Evolutionary conservation across 2,113 vertebrate genomes (phyloP), one percentile per base, ranked within the genome.

Genomic region (Synchiropus splendidus): DNA sequence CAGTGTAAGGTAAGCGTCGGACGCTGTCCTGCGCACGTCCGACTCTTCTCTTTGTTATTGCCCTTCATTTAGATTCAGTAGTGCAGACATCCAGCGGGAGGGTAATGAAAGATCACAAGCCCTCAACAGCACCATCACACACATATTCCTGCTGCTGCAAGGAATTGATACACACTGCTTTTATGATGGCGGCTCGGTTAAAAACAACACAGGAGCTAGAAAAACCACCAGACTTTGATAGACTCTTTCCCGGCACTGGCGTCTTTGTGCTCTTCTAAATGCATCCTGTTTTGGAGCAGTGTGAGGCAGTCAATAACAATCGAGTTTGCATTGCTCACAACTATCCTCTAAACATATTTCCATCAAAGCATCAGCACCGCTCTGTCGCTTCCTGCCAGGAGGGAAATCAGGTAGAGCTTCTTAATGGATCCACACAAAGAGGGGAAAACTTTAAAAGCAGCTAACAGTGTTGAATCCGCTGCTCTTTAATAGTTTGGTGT

Each of bases 371-470:
- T 57, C 52, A 72, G 69, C 54, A 67, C 54, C 43, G 32, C 41
- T 52, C 36, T 52, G 35, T 49, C 51, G 42, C 51, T 64, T 73
- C 61, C 64, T 67, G 57, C 54, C 51, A 61, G 54, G 42, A 67
- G 46, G 45, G 48, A 51, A 64, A 64, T 59, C 58, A 63, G 63
- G 54, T 64, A 66, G 71, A 67, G 58, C 70, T 72, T 52, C 61
- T 55, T 50, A 54, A 40, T 4, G 4, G 62, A 38, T 72, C 66
- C 36, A 79, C 74, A 70, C 6, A 5, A 27, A 27, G 33, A 12
- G 51, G 35, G 12, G 2, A 39, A 4, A 40, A 39, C 10, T 36
- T 39, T 31, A 18, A 27, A 6, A 48, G 40, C 18, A 27, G 41
- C 31, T 50, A 43, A 61, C 35, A 43, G n/a, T 12, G 47, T 30